Evolutionary conservation across 2,113 vertebrate genomes (phyloP), one percentile per base, ranked within the genome.

Genomic region (Colaptes auratus): DNA sequence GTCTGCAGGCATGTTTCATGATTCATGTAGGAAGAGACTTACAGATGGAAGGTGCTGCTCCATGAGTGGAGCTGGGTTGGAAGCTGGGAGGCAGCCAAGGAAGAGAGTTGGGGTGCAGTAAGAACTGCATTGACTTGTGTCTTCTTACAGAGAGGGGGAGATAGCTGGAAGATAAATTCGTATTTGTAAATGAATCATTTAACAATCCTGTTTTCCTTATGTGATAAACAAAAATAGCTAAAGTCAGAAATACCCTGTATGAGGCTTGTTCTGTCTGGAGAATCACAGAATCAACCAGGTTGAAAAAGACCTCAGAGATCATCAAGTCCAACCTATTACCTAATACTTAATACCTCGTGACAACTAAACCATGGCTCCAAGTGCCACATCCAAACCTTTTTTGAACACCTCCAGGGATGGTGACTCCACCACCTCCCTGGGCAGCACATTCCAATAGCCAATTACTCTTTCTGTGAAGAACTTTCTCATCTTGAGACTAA

Each of bases 91-190:
- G 46, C 21, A 72, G 59, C 35, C 55, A 70, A 89, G 28, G 50
- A 31, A 65, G 55, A 72, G 6, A 73, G 39, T 33, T 0, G 0
- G 44, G 36, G 60, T 70, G 36, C 50, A 52, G 31, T 6, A 3
- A 77, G 12, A 72, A 31, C 25, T 10, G 1, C 7, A 2, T 65
- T 0, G 0, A 15, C 31, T 64, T 83, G 30, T 73, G n/a, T 33
- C 61, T 75, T 69, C 31, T 53, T 64, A 75, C 15, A 61, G 56
- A 74, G 33, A 64, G 9, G 6, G 7, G 4, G 17, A 92, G 33
- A 66, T 31, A 52, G 14, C 8, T 2, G 0, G 16, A 84, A 94
- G 28, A 66, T 18, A 46, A 84, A 56, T 64, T 71, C 5, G 2
- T 65, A 16, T 56, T 58, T 59, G n/a, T 21, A 58, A 82, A 70